Conservation (phyloP, 2,888 invertebrate species). For the Leucania comma region DNA sequence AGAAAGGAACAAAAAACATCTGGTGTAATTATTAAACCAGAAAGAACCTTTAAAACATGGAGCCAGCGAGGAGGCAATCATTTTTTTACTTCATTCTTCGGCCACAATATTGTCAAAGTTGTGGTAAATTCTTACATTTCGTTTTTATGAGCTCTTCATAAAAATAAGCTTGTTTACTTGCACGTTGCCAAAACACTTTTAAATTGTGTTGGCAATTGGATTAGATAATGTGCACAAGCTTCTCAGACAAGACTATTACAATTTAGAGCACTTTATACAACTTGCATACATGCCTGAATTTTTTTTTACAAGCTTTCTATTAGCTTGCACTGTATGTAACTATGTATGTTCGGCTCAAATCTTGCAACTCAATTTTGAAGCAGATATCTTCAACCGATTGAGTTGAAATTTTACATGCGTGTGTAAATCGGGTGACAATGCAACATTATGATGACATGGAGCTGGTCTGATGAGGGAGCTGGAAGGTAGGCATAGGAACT, state of each 20-base stretch:
- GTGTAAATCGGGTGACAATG: too few relatives aligned
- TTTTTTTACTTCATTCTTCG: constrained; percentile 23
- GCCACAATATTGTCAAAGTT: constrained; percentile 26
- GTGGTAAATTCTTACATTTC: constrained; percentile 35
- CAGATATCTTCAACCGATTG: too few relatives aligned
- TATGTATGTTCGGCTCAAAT: too few relatives aligned
- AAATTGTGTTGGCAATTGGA: constrained; percentile 26
- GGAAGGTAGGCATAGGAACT: too few relatives aligned
- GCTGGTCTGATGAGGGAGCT: too few relatives aligned
- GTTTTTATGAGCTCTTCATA: constrained; percentile 45
- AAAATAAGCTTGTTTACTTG: constrained; percentile 55
- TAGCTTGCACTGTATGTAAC: too few relatives aligned
- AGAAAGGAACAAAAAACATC: not conserved
- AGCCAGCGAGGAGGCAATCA: not conserved
- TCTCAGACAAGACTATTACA: not conserved
- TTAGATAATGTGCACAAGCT: constrained; percentile 23
- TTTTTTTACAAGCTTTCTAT: too few relatives aligned
- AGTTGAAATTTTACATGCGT: too few relatives aligned
- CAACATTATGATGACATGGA: too few relatives aligned
- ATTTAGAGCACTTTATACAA: not conserved
- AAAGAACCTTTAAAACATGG: not conserved
- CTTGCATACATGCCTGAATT: not conserved
- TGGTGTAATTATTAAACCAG: constrained; percentile 10
- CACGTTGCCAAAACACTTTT: constrained; percentile 44
- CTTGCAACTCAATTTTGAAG: too few relatives aligned